Conservation (phyloP, 2,797 vertebrate species). For the Cuculus canorus region DNA sequence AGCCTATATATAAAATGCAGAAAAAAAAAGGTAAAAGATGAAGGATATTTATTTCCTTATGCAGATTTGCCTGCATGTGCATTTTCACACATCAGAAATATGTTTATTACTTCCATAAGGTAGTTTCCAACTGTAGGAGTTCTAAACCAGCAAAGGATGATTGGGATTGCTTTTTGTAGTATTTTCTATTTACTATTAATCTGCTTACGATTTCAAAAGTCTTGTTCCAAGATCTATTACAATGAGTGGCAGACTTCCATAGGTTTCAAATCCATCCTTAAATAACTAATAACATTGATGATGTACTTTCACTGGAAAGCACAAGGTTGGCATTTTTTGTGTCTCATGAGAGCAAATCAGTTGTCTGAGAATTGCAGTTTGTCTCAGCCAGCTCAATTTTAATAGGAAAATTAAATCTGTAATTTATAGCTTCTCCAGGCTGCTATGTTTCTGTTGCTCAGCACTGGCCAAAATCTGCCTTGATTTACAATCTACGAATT, state of each 20-base stretch:
- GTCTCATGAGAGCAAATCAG: background rate
- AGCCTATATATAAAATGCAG: background rate
- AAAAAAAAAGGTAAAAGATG: background rate
- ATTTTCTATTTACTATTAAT: background rate
- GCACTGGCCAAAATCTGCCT: background rate
- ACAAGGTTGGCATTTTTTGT: background rate
- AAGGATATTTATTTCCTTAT: background rate
- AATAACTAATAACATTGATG: background rate
- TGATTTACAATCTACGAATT: background rate
- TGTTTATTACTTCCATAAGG: background rate
- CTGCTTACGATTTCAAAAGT: background rate
- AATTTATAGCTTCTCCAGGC: background rate
- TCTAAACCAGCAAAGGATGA: background rate
- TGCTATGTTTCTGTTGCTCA: background rate
- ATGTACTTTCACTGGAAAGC: slow-evolving; percentile 29
- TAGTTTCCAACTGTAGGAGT: background rate
- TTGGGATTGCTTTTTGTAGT: background rate
- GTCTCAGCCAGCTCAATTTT: background rate
- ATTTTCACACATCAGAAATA: background rate
- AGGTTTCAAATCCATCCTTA: background rate
- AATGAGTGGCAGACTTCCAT: background rate
- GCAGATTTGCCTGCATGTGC: background rate
- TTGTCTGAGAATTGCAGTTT: background rate
- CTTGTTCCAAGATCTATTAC: background rate
- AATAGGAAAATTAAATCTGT: background rate